phyloP scores from a whole-genome alignment of 2,113 vertebrate genomes.

The Anoura caudifer region DNA sequence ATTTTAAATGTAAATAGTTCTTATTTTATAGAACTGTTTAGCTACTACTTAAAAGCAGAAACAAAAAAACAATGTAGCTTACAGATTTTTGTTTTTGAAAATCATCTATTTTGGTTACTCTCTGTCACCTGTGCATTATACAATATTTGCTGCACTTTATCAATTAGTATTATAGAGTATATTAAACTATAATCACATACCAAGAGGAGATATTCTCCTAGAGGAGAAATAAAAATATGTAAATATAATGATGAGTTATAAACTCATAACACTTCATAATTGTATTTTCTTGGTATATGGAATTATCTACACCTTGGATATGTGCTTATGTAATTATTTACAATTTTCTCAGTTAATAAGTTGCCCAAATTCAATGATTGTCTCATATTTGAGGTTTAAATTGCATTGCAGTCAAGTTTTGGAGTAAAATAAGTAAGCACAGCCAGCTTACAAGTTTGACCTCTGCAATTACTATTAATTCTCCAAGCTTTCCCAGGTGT shows the following conservation, averaged over 20 bases:
- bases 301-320: not conserved
- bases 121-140: not conserved
- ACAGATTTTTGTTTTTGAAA: not conserved
- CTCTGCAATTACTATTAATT: conserved; percentile 51
- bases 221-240: not conserved
- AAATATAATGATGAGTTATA: not conserved
- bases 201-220: not conserved
- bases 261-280: not conserved
- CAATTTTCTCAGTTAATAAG: conserved; percentile 15
- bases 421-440: conserved; percentile 26
- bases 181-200: not conserved
- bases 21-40: not conserved
- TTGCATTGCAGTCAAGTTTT: conserved; percentile 48
- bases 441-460: conserved; percentile 57
- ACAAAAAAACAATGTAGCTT: not conserved
- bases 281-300: not conserved
- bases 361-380: conserved; percentile 5
- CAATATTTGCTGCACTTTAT: not conserved
- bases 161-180: not conserved
- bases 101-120: not conserved
- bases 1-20: conserved; percentile 12
- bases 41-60: not conserved
- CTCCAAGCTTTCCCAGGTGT: conserved; percentile 48
- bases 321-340: not conserved
- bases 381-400: conserved; percentile 17